A percentile compares a stretch with the other conserved stretches of the same genome.
These are phyloP conservation scores for Strigamia crassipes DNA, from an alignment of 2,888 invertebrate genomes.

Conservation along the genomic window DNA sequence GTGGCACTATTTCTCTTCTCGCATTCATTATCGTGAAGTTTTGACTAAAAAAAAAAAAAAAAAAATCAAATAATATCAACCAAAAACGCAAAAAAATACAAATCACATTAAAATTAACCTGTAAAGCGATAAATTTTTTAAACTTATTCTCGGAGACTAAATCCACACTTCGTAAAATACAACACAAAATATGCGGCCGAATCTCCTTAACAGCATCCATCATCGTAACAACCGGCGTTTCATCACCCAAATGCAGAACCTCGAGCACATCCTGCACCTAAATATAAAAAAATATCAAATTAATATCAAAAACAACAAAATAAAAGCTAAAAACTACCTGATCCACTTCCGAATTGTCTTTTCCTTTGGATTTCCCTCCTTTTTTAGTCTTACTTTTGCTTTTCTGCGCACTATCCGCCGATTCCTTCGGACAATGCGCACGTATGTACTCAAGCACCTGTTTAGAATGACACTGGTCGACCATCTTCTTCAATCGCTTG, in stretches of 20 bases:
- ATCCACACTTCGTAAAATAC: constrained; percentile 69
- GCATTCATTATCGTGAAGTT: constrained; percentile 74
- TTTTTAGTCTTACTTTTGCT: constrained; percentile 56
- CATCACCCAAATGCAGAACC: constrained; percentile 64
- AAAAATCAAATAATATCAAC: not conserved
- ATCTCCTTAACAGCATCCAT: constrained; percentile 66
- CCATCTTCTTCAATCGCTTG: constrained; percentile 73
- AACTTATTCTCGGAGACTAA: constrained; percentile 67
- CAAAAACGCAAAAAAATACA: not conserved
- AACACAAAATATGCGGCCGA: constrained; percentile 74
- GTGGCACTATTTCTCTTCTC: constrained; percentile 77
- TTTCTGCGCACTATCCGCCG: constrained; percentile 52
- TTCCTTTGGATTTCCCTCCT: constrained; percentile 55
- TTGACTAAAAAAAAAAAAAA: constrained; percentile 65
- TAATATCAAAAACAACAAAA: constrained; percentile 45
- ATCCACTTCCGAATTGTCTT: constrained; percentile 53
- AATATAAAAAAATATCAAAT: constrained; percentile 35
- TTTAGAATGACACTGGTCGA: constrained; percentile 70
- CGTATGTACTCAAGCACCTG: constrained; percentile 77
- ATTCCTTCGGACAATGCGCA: constrained; percentile 64
- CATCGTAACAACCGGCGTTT: constrained; percentile 63
- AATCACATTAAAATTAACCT: constrained; percentile 53
- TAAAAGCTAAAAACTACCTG: constrained; percentile 46
- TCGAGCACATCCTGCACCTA: constrained; percentile 55
- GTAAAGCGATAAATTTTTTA: constrained; percentile 77